These are phyloP conservation scores for Apaloderma vittatum DNA, from an alignment of 2,113 vertebrate species.

Conservation along the genomic window DNA sequence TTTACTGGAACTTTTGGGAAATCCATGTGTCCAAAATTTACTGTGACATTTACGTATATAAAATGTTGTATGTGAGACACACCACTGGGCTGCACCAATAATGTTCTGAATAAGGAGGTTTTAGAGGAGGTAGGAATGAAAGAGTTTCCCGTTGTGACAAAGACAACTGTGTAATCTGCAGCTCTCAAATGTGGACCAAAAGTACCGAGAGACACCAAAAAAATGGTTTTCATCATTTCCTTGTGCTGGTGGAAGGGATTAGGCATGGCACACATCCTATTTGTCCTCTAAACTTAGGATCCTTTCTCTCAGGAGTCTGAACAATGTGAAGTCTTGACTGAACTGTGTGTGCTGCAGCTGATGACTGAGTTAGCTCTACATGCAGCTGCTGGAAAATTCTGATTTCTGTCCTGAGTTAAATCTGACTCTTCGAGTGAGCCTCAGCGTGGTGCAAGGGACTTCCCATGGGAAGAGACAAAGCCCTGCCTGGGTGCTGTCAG, in stretches of 20 bases:
- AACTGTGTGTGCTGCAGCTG: not conserved
- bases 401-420: not conserved
- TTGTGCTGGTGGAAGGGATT: not conserved
- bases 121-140: not conserved
- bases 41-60: not conserved
- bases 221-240: not conserved
- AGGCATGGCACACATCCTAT: fast-evolving
- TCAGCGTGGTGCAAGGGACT: not conserved
- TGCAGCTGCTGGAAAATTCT: not conserved
- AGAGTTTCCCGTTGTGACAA: not conserved
- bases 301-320: not conserved
- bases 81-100: not conserved
- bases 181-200: not conserved
- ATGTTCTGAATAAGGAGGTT: not conserved
- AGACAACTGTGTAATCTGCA: not conserved
- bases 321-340: fast-evolving
- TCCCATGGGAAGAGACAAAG: not conserved
- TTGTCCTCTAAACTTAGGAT: not conserved
- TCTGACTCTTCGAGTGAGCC: not conserved
- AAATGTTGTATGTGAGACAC: not conserved
- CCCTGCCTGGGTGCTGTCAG: not conserved
- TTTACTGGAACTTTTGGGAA: not conserved
- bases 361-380: not conserved
- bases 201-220: not conserved
- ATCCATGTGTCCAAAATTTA: not conserved